Evolutionary conservation across 2,113 vertebrate genomes (phyloP).

Genomic region (Narcine bancroftii): DNA sequence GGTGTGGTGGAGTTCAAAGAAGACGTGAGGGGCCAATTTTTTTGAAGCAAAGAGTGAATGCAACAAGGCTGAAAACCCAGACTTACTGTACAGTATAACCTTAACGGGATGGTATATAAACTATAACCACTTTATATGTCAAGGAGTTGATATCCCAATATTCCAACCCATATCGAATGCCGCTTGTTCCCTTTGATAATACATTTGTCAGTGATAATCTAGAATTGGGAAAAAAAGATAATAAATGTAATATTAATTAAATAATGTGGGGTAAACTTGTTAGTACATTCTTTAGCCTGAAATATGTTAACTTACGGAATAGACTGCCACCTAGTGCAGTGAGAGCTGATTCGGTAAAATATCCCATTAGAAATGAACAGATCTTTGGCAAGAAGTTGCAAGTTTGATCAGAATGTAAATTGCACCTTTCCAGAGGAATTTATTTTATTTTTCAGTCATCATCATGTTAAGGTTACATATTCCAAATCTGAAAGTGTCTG

Average conservation of each 20-base stretch:
- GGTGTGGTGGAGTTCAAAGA: too few relatives aligned
- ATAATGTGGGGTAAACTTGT: background rate
- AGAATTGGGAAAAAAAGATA: background rate
- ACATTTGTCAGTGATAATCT: background rate
- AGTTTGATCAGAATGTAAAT: background rate
- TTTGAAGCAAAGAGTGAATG: background rate
- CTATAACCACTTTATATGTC: background rate
- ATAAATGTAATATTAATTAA: background rate
- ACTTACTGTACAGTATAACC: background rate
- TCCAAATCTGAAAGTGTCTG: background rate
- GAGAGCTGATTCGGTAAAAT: background rate
- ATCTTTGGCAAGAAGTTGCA: background rate
- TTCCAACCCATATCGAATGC: background rate
- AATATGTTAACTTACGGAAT: constrained; percentile 19
- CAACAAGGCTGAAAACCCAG: background rate
- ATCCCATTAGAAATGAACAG: background rate
- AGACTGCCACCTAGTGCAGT: constrained; percentile 35
- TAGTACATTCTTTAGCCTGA: background rate
- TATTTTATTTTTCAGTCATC: background rate
- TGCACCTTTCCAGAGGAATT: background rate
- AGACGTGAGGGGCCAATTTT: too few relatives aligned
- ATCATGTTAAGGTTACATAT: background rate
- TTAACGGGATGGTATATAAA: background rate
- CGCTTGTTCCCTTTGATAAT: background rate
- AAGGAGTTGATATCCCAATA: background rate